Evolutionary conservation across 2,888 invertebrate genomes (phyloP), one percentile per base, ranked within the genome.

Genomic region (Saturnia japonica): DNA sequence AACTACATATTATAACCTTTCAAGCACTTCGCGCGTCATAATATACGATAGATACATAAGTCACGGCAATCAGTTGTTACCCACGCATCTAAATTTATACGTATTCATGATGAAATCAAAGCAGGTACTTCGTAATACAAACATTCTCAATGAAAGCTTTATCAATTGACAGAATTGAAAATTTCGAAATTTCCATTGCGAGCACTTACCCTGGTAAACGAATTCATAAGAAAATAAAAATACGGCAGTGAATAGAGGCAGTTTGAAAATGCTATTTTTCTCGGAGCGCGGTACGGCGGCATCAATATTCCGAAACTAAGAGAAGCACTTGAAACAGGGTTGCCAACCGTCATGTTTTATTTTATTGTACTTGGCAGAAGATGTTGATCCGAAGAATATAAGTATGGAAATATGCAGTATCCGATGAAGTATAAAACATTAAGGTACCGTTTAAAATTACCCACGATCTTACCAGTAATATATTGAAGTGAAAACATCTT

Each of bases 121-220:
- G 77, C 75, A 76, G 76, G 78, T 80, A 80, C 82, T 84, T 78
- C 72, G 78, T 78, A 83, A 82, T 75, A 78, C 80, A 87, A 88
- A 88, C 82, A 84, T 82, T 85, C 77, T 75, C 80, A 83, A 81
- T 83, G 78, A 82, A 83, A 85, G 82, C 81, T 75, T 77, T 78
- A 77, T 80, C 83, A 80, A 86, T 83, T 83, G 85, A 84, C 81
- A 80, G 78, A 80, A 79, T 76, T 78, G 79, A 80, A 85, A 88
- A 86, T 83, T 82, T 78, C 78, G 78, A 84, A 85, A 86, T 84
- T 85, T 84, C 77, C 81, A 78, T 78, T 82, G 74, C 82, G 77
- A 85, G 85, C 87, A 87, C 87, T 87, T 88, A 86, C 86, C 80
- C 1, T 82, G 86, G 87, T 85, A 90, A 91, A 91, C 91, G 89